phyloP scores from a whole-genome alignment of 2,888 invertebrate species.

The Synergus japonicus region DNA sequence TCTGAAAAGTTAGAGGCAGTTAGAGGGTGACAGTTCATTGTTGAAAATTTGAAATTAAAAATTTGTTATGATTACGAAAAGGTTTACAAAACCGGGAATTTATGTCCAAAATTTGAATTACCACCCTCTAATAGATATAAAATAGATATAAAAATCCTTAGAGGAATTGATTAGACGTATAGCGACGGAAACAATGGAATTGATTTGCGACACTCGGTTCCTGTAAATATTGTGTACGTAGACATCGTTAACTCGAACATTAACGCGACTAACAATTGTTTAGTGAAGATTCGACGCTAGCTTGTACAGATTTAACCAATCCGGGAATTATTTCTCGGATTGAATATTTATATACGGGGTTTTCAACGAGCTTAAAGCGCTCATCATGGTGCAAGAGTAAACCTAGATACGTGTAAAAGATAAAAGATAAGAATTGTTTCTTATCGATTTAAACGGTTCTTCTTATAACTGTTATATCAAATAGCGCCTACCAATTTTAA shows the following conservation, averaged over 20 bases:
- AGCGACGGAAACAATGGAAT: constrained; percentile 59
- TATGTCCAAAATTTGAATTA: background rate
- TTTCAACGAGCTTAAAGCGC: constrained; percentile 58
- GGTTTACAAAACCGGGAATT: too few relatives aligned
- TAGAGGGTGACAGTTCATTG: constrained; percentile 13
- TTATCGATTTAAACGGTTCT: constrained; percentile 51
- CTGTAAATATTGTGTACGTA: constrained; percentile 64
- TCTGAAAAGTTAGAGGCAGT: constrained; percentile 44
- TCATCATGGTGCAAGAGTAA: constrained; percentile 53
- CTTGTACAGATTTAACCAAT: constrained; percentile 47
- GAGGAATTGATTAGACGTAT: constrained; percentile 26
- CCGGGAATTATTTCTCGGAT: constrained; percentile 42
- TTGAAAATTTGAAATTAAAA: too few relatives aligned
- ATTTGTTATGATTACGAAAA: too few relatives aligned
- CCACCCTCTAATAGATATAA: background rate
- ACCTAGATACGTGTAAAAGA: constrained; percentile 45
- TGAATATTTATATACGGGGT: constrained; percentile 36
- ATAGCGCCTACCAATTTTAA: constrained; percentile 42
- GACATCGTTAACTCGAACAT: constrained; percentile 42
- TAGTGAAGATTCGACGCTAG: constrained; percentile 34
- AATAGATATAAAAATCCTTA: background rate
- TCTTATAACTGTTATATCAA: constrained; percentile 52
- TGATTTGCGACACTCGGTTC: constrained; percentile 63
- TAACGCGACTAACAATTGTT: constrained; percentile 22
- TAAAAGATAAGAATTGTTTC: constrained; percentile 47